These are phyloP conservation scores for Tupaia chinensis DNA, from an alignment of 2,113 vertebrate genomes.

Conservation along the genomic window DNA sequence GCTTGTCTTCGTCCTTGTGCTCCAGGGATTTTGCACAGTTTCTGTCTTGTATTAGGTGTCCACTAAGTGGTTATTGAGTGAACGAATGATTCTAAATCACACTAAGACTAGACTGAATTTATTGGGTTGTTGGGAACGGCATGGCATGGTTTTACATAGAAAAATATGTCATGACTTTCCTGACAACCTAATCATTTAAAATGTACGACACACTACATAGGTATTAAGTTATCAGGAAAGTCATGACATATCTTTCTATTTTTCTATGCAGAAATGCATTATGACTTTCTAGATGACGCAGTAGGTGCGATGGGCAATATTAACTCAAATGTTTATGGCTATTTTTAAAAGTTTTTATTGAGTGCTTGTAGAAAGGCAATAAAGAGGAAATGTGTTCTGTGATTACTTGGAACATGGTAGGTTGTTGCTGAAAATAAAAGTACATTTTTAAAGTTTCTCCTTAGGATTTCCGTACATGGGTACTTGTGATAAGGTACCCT, in stretches of 20 bases:
- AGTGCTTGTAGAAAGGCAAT: slow-evolving; percentile 10
- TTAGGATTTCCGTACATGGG: not conserved
- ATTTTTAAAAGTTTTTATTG: slow-evolving; percentile 19
- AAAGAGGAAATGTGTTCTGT: slow-evolving; percentile 16
- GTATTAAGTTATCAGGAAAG: too few species aligned
- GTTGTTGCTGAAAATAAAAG: slow-evolving; percentile 35
- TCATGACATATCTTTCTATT: too few species aligned
- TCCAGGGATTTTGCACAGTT: slow-evolving; percentile 11
- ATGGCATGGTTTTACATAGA: too few species aligned
- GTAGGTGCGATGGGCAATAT: not conserved
- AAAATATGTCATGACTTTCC: too few species aligned
- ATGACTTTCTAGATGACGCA: too few species aligned
- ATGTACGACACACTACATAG: not conserved
- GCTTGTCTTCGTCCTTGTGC: not conserved
- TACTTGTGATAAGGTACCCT: not conserved
- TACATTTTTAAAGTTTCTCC: slow-evolving; percentile 14
- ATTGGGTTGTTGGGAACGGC: too few species aligned
- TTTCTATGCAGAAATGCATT: too few species aligned
- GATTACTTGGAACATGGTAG: not conserved
- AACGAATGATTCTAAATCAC: slow-evolving; percentile 43
- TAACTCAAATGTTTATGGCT: not conserved
- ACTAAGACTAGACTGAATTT: not conserved
- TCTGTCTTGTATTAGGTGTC: not conserved
- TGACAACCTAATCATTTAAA: not conserved
- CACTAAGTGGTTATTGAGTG: slow-evolving; percentile 26